These are phyloP conservation scores for Microctenopoma stevenorrisi DNA, from an alignment of 2,797 vertebrate species.

Conservation along the genomic window DNA sequence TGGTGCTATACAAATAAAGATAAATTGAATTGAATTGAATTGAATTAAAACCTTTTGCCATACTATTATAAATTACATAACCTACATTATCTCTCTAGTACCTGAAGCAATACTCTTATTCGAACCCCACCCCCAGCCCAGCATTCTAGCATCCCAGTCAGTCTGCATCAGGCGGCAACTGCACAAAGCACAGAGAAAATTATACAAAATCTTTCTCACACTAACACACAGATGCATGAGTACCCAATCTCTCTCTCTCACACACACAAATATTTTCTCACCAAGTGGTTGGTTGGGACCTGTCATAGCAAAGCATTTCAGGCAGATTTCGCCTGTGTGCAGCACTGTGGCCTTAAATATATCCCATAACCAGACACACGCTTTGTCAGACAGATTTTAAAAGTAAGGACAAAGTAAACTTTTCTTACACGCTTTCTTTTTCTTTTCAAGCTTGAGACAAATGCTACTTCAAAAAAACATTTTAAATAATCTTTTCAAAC, in stretches of 20 bases:
- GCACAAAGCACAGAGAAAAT: constrained; percentile 15
- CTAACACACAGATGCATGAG: background rate
- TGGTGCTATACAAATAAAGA: no score
- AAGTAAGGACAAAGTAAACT: constrained; percentile 22
- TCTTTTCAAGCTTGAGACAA: constrained; percentile 32
- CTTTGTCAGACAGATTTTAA: constrained; percentile 19
- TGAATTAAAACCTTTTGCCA: no score
- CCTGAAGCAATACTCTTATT: constrained; percentile 27
- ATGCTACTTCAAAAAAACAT: constrained; percentile 29
- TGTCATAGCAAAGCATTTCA: constrained; percentile 23
- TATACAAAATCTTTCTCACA: background rate
- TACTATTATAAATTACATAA: no score
- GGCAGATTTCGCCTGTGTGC: constrained; percentile 20
- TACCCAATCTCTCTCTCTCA: background rate
- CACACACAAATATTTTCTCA: constrained; percentile 8
- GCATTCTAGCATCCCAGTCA: constrained; percentile 19
- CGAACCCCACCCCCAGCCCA: background rate
- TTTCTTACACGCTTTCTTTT: constrained; percentile 6
- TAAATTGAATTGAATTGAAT: no score
- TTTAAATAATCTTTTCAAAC: constrained; percentile 9
- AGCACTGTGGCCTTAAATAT: constrained; percentile 19
- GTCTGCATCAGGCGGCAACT: constrained; percentile 10
- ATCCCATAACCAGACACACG: constrained; percentile 11
- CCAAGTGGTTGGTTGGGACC: constrained; percentile 18
- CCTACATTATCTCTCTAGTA: constrained; percentile 5